Conservation (phyloP, 2,113 vertebrate genomes). For the Zingel zingel region DNA sequence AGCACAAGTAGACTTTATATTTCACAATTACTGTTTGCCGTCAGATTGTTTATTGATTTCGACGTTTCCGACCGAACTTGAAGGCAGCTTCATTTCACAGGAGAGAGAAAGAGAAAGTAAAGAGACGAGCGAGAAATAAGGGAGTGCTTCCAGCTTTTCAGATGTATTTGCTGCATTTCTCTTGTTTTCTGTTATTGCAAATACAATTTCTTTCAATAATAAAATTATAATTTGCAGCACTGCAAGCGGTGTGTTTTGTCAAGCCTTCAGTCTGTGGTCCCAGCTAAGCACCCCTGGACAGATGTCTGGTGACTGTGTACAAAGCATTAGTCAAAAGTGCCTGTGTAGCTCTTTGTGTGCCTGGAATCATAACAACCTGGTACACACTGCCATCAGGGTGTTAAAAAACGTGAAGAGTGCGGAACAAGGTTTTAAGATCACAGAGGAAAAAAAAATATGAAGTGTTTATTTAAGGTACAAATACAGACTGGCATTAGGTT, state of each 20-base stretch:
- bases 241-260: slow-evolving; percentile 2
- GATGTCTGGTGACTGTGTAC: slow-evolving; percentile 63
- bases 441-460: slow-evolving; percentile 6
- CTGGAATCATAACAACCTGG: slow-evolving; percentile 75
- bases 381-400: slow-evolving; percentile 62
- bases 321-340: slow-evolving; percentile 70
- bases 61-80: no score
- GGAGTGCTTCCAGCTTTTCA: not conserved
- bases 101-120: no score
- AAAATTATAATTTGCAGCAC: slow-evolving; percentile 4
- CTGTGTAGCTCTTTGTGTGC: slow-evolving; percentile 72
- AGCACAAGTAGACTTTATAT: no score
- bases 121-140: no score
- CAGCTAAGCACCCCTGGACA: slow-evolving; percentile 42
- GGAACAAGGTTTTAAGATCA: slow-evolving; percentile 44
- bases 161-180: not conserved
- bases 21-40: no score
- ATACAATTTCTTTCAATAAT: not conserved
- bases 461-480: slow-evolving; percentile 11
- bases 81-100: no score
- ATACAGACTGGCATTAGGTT: not conserved
- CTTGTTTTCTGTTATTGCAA: not conserved
- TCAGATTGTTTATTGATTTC: no score
- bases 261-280: slow-evolving; percentile 19
- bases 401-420: slow-evolving; percentile 18